These are phyloP conservation scores for Drosophila littoralis DNA, from an alignment of 1,140 invertebrate genomes.

Conservation along the genomic window DNA sequence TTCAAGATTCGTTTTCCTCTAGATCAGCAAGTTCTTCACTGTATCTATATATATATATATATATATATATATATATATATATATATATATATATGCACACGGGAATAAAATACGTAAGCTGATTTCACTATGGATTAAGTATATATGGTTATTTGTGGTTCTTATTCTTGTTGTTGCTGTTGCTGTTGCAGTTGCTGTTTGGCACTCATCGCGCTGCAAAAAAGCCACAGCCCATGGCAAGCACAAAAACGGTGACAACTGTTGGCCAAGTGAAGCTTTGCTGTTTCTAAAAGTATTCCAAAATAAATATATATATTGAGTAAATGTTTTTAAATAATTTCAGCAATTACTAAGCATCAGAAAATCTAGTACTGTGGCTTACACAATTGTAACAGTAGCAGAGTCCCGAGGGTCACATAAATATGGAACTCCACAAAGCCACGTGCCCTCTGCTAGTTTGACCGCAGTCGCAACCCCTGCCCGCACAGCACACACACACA, in stretches of 20 bases:
- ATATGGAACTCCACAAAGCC: conserved; percentile 28
- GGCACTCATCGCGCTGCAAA: conserved; percentile 81
- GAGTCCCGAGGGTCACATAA: conserved; percentile 47
- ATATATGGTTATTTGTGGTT: conserved; percentile 35
- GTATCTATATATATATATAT: conserved; percentile 37
- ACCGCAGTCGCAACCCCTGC: neutral
- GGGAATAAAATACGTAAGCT: conserved; percentile 48
- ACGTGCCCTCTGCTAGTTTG: conserved; percentile 33
- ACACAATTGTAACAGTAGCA: too few species aligned
- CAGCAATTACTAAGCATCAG: neutral
- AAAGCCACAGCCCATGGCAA: conserved; percentile 83
- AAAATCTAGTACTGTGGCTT: neutral
- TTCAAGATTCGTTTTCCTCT: conserved; percentile 10
- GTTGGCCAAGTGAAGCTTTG: conserved; percentile 83
- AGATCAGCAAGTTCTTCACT: neutral
- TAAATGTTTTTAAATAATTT: neutral
- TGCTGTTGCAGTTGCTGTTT: conserved; percentile 8
- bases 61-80: conserved; percentile 36
- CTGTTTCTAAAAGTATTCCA: conserved; percentile 52
- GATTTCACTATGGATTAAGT: conserved; percentile 63
- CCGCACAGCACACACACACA: conserved; percentile 10
- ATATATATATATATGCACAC: conserved; percentile 34
- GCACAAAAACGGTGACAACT: conserved; percentile 81
- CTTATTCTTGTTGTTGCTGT: conserved; percentile 10
- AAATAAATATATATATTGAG: conserved; percentile 21